These are phyloP conservation scores for Dicentrarchus labrax DNA, from an alignment of 2,113 vertebrate genomes.

Conservation along the genomic window DNA sequence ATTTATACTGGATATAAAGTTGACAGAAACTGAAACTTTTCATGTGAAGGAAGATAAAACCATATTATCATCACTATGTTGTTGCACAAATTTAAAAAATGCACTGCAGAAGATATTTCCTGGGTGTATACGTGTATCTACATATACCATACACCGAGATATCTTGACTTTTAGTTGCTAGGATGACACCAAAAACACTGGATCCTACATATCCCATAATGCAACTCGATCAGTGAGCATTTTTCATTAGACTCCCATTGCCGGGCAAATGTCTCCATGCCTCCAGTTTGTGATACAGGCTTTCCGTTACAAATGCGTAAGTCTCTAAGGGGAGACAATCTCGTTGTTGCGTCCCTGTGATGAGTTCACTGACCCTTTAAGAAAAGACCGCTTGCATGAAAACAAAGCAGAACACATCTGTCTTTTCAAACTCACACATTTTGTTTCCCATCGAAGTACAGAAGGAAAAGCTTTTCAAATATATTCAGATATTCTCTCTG, in stretches of 20 bases:
- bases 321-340: not conserved
- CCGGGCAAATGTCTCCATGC: not conserved
- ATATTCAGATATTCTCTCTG: constrained; percentile 33
- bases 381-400: not conserved
- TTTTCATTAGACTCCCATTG: not conserved
- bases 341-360: not conserved
- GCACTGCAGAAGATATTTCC: too few species aligned
- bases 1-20: not conserved
- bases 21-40: not conserved
- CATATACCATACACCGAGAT: not conserved
- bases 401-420: not conserved
- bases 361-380: constrained; percentile 2
- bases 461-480: constrained; percentile 36
- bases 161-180: not conserved
- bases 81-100: too few species aligned
- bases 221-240: not conserved
- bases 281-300: not conserved
- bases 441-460: not conserved
- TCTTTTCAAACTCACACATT: constrained; percentile 10
- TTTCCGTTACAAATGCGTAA: not conserved
- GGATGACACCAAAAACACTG: not conserved
- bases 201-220: not conserved
- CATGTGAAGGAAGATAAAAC: too few species aligned
- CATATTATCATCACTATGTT: too few species aligned
- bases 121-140: too few species aligned